Base-by-base conservation (phyloP, 2,113 vertebrate genomes). In the Semnopithecus entellus region DNA sequence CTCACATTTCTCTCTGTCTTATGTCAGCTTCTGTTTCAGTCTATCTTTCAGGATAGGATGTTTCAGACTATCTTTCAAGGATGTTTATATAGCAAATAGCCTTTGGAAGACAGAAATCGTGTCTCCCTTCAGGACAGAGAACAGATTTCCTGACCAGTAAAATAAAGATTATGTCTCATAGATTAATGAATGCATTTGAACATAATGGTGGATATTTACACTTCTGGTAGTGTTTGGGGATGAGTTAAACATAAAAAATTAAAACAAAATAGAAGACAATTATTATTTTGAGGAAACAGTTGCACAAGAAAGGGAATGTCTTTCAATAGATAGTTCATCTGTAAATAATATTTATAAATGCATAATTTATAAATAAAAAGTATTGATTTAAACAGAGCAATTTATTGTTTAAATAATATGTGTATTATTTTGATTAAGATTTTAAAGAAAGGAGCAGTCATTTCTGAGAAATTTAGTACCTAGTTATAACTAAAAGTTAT, bases 281-380 rank as follows among this genome's bases (percentile, higher is more conserved):
- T 75, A 83, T n/a, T 81, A 82, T 64, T 93, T 88, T 43, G 88
- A 85, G 48, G 70, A 91, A 95, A 80, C 8, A 86, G 50, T 10
- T 87, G 8, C 27, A 84, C 32, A 95, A 91, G 64, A 79, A 38
- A 90, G 52, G 12, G 85, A 90, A 68, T 64, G 45, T 64, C 66
- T 68, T 88, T 93, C 27, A 72, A 43, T 48, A 82, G n/a, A 43
- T 57, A 83, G 4, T 8, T n/a, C 32, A 70, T 92, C 72, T n/a
- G 18, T 38, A 80, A 81, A 81, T 52, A 64, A 55, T 89, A 85
- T 86, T 86, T 86, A 64, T 10, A 81, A 73, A 90, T 68, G 45
- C 27, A 75, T 66, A 57, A 66, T 57, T 66, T 83, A 68, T 59
- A 50, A 90, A 50, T 79, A 66, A 10, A 70, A 66, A 14, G 18